Evolutionary conservation across 2,797 vertebrate species (phyloP), one percentile per base, ranked within the genome.

Genomic region (Lates japonicus): DNA sequence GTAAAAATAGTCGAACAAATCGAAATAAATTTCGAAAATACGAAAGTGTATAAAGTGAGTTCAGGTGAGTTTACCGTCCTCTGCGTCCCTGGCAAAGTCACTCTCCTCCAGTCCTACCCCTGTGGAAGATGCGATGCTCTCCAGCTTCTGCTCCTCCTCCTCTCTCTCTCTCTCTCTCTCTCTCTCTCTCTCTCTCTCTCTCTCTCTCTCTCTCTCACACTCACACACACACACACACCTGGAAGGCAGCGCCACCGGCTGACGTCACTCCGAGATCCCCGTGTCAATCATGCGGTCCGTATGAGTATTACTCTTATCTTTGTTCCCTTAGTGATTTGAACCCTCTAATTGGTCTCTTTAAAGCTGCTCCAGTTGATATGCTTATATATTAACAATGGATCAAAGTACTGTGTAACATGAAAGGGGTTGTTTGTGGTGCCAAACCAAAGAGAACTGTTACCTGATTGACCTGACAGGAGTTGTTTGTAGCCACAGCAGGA

Each of bases 181-280:
- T 60, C 65, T 14, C 35, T 52, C 16, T 11, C 54, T 20, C 17
- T 49, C 44, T 25, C 48, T 2, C n/a, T 20, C 37, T 22, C 48
- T n/a, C 51, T n/a, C 9, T 41, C 60, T 14, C 31, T 35, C 70
- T 29, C 69, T 35, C 63, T 4, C 37, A 2, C 37, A 6, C 37
- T 39, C 19, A n/a, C n/a, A n/a, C n/a, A n/a, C n/a, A n/a, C n/a
- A n/a, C n/a, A 0, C 9, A 1, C 46, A 64, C 51, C 60, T 46
- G 12, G 42, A 57, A 66, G 62, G 51, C 72, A 41, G 73, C 37
- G 7, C 41, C 66, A 39, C 11, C 14, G 25, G 22, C 79, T 85
- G 81, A 84, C 78, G 80, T 83, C 67, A 79, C 13, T 33, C 16
- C 6, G n/a, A 74, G 29, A 49, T 44, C 46, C 37, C 51, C 8